Percentiles rank a stretch among this genome's conserved stretches.
Evolutionary conservation across 2,113 vertebrate species (phyloP).

Genomic region (Anoura caudifer): DNA sequence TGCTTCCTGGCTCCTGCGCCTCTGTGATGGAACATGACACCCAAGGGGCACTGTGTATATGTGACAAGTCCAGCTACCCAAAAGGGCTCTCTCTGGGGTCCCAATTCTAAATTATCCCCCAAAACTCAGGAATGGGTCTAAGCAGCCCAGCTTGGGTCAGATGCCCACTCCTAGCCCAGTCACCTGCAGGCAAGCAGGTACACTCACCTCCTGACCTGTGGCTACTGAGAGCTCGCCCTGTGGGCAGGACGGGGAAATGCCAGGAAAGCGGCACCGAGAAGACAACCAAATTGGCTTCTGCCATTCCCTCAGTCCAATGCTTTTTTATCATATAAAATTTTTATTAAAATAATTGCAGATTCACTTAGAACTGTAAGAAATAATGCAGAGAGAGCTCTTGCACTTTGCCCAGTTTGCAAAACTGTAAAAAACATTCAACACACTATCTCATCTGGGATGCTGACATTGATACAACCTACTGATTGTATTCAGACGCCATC

Average conservation of each 20-base stretch:
- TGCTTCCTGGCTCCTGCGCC: neutral
- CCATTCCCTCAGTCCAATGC: neutral
- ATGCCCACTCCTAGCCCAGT: too few relatives aligned
- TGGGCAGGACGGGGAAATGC: neutral
- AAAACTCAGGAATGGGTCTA: neutral
- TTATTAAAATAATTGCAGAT: neutral
- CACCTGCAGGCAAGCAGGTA: neutral
- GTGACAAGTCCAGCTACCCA: neutral
- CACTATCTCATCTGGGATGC: neutral
- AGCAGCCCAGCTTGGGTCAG: neutral
- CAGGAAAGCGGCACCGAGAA: neutral
- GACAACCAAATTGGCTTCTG: neutral
- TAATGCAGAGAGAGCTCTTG: neutral
- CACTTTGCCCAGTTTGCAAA: neutral
- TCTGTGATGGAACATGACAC: neutral
- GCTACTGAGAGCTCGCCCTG: neutral
- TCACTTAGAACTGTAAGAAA: neutral
- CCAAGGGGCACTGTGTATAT: neutral
- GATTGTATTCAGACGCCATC: neutral
- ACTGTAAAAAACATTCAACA: neutral
- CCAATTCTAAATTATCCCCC: neutral
- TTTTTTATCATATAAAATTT: neutral
- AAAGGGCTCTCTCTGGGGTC: neutral
- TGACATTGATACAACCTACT: neutral
- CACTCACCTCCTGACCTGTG: neutral